phyloP scores from a whole-genome alignment of 2,888 invertebrate species.

The Orthosia gothica region DNA sequence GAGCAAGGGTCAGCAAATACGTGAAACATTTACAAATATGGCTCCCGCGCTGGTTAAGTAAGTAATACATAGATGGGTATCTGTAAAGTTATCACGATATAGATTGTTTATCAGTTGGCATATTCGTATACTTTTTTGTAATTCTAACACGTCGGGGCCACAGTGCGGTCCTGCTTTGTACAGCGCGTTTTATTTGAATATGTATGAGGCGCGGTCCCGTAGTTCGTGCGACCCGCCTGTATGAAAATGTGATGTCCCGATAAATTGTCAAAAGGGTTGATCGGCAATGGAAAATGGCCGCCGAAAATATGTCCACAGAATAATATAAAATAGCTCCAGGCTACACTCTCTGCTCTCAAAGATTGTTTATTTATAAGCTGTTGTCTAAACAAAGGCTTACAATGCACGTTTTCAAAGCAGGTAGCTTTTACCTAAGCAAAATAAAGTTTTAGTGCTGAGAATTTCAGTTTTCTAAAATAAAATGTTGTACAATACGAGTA shows the following conservation, averaged over 20 bases:
- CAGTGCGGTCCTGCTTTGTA: constrained; percentile 88
- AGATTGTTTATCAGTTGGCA: constrained; percentile 82
- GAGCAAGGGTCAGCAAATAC: constrained; percentile 47
- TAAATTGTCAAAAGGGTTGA: constrained; percentile 91
- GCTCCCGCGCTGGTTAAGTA: constrained; percentile 28
- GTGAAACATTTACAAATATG: constrained; percentile 57
- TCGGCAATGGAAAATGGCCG: constrained; percentile 86
- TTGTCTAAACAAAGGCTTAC: constrained; percentile 39
- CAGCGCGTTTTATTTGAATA: constrained; percentile 87
- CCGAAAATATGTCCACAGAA: constrained; percentile 81
- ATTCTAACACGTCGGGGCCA: constrained; percentile 86
- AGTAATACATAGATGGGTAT: constrained; percentile 58
- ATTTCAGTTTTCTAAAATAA: constrained; percentile 22
- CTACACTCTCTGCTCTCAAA: constrained; percentile 74
- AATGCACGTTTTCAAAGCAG: constrained; percentile 42
- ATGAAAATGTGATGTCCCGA: constrained; percentile 90
- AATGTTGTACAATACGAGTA: constrained; percentile 10
- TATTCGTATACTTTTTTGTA: constrained; percentile 84
- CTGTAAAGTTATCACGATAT: constrained; percentile 69
- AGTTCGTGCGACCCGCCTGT: constrained; percentile 85
- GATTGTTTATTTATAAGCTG: constrained; percentile 78
- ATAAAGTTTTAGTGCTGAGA: constrained; percentile 31
- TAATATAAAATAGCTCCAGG: constrained; percentile 79
- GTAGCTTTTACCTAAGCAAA: constrained; percentile 38
- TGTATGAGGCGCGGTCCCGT: constrained; percentile 86